These are phyloP conservation scores for Sycophaga agraensis DNA, from an alignment of 1,140 invertebrate species.

Conservation along the genomic window DNA sequence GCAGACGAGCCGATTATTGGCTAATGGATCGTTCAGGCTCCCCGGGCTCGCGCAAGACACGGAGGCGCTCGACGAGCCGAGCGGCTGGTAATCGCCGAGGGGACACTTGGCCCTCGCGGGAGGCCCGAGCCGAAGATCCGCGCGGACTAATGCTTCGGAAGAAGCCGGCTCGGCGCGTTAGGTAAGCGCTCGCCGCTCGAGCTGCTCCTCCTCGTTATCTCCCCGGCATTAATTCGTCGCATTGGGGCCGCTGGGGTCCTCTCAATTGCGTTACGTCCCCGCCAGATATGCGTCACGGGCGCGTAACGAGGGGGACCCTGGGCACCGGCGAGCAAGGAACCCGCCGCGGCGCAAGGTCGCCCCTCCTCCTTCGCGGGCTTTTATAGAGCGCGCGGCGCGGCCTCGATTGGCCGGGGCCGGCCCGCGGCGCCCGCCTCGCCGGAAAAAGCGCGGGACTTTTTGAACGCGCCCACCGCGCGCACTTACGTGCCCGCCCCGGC, in stretches of 20 bases:
- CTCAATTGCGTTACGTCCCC: conserved; percentile 3
- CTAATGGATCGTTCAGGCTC: too few relatives aligned
- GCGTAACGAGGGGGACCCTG: conserved; percentile 20
- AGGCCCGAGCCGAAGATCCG: too few relatives aligned
- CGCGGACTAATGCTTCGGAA: not conserved
- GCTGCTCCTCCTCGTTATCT: conserved; percentile 9
- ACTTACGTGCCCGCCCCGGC: too few relatives aligned
- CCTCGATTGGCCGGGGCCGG: too few relatives aligned
- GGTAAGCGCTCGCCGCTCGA: too few relatives aligned
- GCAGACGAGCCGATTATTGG: too few relatives aligned
- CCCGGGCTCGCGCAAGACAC: too few relatives aligned
- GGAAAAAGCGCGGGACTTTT: not conserved
- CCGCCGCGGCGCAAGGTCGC: conserved; percentile 7
- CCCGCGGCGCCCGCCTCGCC: not conserved
- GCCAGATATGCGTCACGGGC: conserved; percentile 11
- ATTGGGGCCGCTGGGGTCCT: not conserved
- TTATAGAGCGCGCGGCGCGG: not conserved
- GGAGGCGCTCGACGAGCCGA: too few relatives aligned
- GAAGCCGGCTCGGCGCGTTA: not conserved
- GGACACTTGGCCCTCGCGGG: too few relatives aligned
- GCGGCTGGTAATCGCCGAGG: too few relatives aligned
- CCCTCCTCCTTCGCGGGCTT: not conserved
- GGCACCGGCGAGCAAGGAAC: not conserved
- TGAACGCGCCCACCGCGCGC: too few relatives aligned
- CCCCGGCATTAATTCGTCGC: conserved; percentile 14